Conservation (phyloP, 2,888 invertebrate genomes). For the Idaea biselata region DNA sequence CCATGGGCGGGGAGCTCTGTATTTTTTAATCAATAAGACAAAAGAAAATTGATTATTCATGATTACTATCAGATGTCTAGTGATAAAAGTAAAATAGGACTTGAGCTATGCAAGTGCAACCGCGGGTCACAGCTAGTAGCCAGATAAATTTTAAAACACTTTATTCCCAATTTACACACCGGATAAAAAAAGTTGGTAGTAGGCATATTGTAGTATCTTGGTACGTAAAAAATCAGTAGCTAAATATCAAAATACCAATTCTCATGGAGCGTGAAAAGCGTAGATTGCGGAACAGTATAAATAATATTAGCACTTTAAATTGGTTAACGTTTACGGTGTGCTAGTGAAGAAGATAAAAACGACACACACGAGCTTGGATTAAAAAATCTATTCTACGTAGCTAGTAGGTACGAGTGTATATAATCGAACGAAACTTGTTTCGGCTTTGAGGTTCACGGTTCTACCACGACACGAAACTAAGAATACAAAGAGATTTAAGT, state of each 20-base stretch:
- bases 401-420: too few species aligned
- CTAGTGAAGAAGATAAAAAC: constrained; percentile 36
- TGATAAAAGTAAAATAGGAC: too few species aligned
- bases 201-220: too few species aligned
- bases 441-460: constrained; percentile 36
- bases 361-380: constrained; percentile 37
- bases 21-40: too few species aligned
- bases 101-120: too few species aligned
- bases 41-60: too few species aligned
- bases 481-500: neutral
- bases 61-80: too few species aligned
- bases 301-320: constrained; percentile 23
- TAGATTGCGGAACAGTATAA: constrained; percentile 13
- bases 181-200: too few species aligned
- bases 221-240: neutral
- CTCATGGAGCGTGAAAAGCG: neutral
- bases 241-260: neutral
- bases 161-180: too few species aligned
- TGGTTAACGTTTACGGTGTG: constrained; percentile 27
- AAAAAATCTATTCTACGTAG: constrained; percentile 38
- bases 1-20: too few species aligned
- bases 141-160: too few species aligned
- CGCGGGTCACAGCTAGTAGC: too few species aligned
- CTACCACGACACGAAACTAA: constrained; percentile 6
- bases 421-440: constrained; percentile 39